A percentile compares a stretch with the other conserved stretches of the same genome.
Conservation (phyloP, 2,797 vertebrate genomes). For the Scolopax rusticola region DNA sequence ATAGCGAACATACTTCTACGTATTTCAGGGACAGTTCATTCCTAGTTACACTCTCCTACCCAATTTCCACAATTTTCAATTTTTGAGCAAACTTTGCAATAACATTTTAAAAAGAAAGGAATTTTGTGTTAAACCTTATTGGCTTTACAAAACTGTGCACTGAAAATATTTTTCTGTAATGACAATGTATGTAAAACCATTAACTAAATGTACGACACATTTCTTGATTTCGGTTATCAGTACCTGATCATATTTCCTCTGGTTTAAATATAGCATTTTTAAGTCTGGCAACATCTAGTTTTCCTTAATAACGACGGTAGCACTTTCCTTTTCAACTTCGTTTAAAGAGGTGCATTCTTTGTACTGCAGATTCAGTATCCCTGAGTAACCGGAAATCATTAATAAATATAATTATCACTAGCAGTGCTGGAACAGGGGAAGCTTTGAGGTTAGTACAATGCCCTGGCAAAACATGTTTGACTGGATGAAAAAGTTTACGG, state of each 20-base stretch:
- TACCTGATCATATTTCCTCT: neutral
- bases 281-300: neutral
- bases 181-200: neutral
- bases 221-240: neutral
- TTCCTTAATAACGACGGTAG: neutral
- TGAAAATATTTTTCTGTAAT: neutral
- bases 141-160: neutral
- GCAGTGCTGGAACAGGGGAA: neutral
- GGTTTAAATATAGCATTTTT: neutral
- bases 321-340: neutral
- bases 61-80: neutral
- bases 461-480: conserved; percentile 1
- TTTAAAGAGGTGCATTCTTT: conserved; percentile 12
- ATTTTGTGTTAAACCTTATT: neutral
- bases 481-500: conserved; percentile 31
- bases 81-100: neutral
- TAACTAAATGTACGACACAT: neutral
- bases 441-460: conserved; percentile 2
- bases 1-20: neutral
- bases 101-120: neutral
- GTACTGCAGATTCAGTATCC: neutral
- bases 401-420: conserved; percentile 12
- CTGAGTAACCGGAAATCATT: conserved; percentile 28
- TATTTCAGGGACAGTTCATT: neutral
- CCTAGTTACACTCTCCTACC: neutral